Evolutionary conservation across 2,888 invertebrate genomes (phyloP).

Genomic region (Yponomeuta sedellus): DNA sequence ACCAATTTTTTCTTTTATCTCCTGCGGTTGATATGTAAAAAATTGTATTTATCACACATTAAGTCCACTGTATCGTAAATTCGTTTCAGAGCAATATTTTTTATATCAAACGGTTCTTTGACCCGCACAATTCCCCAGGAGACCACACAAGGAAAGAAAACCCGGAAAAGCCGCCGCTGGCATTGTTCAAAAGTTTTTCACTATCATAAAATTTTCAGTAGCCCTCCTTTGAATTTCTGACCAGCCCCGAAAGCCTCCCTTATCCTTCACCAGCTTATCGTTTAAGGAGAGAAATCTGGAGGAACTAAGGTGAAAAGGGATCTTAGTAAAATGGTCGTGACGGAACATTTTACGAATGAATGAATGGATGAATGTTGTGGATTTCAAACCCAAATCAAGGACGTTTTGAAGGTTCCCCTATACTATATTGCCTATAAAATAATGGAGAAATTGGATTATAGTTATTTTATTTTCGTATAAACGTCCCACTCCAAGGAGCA

Average conservation of each 20-base stretch:
- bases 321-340: not conserved
- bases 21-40: too few species aligned
- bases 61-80: too few species aligned
- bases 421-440: too few species aligned
- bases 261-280: not conserved
- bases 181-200: constrained; percentile 9
- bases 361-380: constrained; percentile 12
- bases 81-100: too few species aligned
- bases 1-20: too few species aligned
- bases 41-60: too few species aligned
- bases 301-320: not conserved
- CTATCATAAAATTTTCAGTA: constrained; percentile 13
- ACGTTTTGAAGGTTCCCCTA: not conserved
- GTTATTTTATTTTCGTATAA: too few species aligned
- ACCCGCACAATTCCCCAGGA: not conserved
- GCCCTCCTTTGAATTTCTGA: not conserved
- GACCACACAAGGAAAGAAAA: constrained; percentile 1
- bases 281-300: not conserved
- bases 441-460: too few species aligned
- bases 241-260: not conserved
- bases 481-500: too few species aligned
- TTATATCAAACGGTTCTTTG: too few species aligned
- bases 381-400: not conserved
- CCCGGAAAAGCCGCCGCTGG: not conserved
- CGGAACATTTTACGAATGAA: constrained; percentile 7